These are phyloP conservation scores for Oxyteleia sp. DNA, from an alignment of 2,888 invertebrate genomes.

Conservation along the genomic window DNA sequence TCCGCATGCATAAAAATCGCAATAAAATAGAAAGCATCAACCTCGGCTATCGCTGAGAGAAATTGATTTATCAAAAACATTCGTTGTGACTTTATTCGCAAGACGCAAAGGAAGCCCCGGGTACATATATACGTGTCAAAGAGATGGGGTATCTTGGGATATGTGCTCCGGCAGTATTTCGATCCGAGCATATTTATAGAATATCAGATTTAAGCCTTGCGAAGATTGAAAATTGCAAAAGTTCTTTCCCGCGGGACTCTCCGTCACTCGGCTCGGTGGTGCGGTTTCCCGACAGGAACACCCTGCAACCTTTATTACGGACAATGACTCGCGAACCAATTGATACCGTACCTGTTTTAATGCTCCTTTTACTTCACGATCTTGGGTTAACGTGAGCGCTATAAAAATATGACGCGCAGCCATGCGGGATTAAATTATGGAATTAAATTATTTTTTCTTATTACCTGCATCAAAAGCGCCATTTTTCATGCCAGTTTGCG, in stretches of 20 bases:
- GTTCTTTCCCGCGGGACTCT: slow-evolving; percentile 47
- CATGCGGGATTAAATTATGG: slow-evolving; percentile 53
- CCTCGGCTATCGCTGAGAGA: slow-evolving; percentile 6
- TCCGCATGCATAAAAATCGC: background rate
- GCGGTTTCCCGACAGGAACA: slow-evolving; percentile 16
- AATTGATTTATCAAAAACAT: slow-evolving; percentile 59
- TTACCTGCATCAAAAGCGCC: too few relatives aligned
- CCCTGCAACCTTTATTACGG: slow-evolving; percentile 37
- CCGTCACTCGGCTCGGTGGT: slow-evolving; percentile 42
- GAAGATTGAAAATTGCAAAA: slow-evolving; percentile 66
- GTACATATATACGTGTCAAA: too few relatives aligned
- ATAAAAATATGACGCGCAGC: slow-evolving; percentile 46
- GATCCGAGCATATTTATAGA: slow-evolving; percentile 63
- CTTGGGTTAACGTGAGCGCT: slow-evolving; percentile 18
- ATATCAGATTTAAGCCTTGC: slow-evolving; percentile 55
- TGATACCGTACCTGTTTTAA: slow-evolving; percentile 37
- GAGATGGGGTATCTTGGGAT: slow-evolving; percentile 63
- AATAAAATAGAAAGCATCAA: slow-evolving; percentile 26
- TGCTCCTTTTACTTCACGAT: slow-evolving; percentile 33
- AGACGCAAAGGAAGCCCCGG: slow-evolving; percentile 44
- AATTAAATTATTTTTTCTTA: slow-evolving; percentile 69
- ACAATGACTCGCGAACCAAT: slow-evolving; percentile 39
- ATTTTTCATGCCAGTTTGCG: too few relatives aligned
- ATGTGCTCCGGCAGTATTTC: slow-evolving; percentile 43
- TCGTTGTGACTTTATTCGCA: slow-evolving; percentile 40